phyloP scores from a whole-genome alignment of 2,797 vertebrate genomes.

The Spizella passerina region DNA sequence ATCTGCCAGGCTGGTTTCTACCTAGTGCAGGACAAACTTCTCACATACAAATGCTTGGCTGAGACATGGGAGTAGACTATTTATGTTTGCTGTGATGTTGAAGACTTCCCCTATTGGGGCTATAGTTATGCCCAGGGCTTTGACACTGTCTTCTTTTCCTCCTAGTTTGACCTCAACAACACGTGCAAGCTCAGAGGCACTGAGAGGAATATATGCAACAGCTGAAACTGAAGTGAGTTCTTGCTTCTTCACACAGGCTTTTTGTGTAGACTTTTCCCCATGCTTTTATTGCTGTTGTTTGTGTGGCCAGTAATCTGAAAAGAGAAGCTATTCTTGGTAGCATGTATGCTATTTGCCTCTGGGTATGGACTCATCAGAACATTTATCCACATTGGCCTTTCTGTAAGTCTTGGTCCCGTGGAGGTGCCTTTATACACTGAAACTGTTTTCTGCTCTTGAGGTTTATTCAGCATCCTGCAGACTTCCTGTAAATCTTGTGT shows the following conservation, averaged over 20 bases:
- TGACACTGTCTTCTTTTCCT: background rate
- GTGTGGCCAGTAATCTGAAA: background rate
- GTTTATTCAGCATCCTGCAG: background rate
- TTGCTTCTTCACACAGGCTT: background rate
- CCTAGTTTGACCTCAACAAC: constrained; percentile 93
- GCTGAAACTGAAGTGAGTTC: constrained; percentile 88
- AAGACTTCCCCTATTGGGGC: background rate
- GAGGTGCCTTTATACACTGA: background rate
- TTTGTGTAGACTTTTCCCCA: background rate
- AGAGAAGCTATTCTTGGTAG: background rate
- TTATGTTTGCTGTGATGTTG: background rate
- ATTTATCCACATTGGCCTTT: background rate
- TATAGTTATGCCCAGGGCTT: background rate
- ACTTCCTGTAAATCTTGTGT: background rate
- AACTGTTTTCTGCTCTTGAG: background rate
- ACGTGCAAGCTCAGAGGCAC: constrained; percentile 90
- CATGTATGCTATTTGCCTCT: rapidly evolving
- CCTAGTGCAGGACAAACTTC: background rate
- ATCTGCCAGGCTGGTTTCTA: background rate
- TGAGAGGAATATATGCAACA: constrained; percentile 84
- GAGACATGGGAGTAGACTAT: background rate
- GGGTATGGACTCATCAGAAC: background rate
- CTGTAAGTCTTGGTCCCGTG: background rate
- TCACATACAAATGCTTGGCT: background rate
- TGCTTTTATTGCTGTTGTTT: background rate